Conservation (phyloP, 1,140 invertebrate genomes). For the Drosophila rufa region DNA sequence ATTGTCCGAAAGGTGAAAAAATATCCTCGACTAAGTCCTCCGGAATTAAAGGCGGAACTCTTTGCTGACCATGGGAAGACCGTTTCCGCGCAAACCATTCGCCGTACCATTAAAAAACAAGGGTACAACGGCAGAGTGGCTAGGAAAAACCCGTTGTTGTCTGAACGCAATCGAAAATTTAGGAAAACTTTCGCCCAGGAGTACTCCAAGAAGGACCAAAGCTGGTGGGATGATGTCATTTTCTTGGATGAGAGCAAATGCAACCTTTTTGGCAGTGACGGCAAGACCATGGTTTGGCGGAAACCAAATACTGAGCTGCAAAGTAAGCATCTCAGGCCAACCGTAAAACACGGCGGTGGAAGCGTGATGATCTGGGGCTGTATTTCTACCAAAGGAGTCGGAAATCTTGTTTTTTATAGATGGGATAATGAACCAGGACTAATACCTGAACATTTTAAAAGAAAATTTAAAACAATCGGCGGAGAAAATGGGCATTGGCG, state of each 20-base stretch:
- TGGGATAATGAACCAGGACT: too few relatives aligned
- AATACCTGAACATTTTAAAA: too few relatives aligned
- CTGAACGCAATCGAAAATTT: constrained; percentile 9
- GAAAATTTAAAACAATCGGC: too few relatives aligned
- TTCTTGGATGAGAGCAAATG: constrained; percentile 13
- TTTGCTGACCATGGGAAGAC: too few relatives aligned
- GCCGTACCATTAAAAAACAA: too few relatives aligned
- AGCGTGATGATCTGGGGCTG: too few relatives aligned
- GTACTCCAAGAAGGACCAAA: constrained; percentile 11
- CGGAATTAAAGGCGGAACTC: too few relatives aligned
- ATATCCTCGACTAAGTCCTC: constrained; percentile 20
- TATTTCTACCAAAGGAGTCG: too few relatives aligned
- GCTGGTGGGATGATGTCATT: constrained; percentile 14
- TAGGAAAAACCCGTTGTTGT: constrained; percentile 4
- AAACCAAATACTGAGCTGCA: constrained; percentile 26
- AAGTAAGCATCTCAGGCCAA: constrained; percentile 11
- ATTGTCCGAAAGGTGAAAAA: constrained; percentile 4
- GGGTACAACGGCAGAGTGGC: constrained; percentile 15
- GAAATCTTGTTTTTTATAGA: too few relatives aligned
- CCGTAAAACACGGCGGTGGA: background rate
- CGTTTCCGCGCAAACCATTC: too few relatives aligned
- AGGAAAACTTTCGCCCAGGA: constrained; percentile 13
- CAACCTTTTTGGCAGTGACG: constrained; percentile 15
- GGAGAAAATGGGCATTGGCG: too few relatives aligned
- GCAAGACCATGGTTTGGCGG: constrained; percentile 21